Conservation (phyloP, 1,140 invertebrate genomes). For the Holotrichia oblita region DNA sequence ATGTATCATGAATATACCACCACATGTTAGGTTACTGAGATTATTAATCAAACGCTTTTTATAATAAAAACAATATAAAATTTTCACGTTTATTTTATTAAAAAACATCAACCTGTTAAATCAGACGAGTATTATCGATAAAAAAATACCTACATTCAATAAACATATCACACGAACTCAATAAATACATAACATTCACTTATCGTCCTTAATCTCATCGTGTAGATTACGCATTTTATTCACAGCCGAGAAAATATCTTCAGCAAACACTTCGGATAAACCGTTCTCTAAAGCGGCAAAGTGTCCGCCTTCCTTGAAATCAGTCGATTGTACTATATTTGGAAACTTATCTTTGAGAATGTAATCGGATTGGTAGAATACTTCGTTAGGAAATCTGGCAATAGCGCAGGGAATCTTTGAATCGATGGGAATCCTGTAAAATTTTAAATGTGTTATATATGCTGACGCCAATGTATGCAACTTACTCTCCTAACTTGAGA, state of each 20-base stretch:
- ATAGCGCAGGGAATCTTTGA: conserved; percentile 68
- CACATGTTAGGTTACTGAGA: too few species aligned
- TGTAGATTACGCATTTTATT: conserved; percentile 43
- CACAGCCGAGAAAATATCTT: conserved; percentile 64
- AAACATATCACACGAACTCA: background rate
- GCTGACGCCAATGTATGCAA: too few species aligned
- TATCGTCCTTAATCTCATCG: background rate
- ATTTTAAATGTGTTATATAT: too few species aligned
- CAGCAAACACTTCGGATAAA: conserved; percentile 67
- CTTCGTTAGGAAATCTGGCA: conserved; percentile 69
- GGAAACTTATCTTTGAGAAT: conserved; percentile 68
- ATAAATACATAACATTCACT: background rate
- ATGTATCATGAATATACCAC: too few species aligned
- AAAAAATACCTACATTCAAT: too few species aligned
- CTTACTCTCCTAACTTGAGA: background rate
- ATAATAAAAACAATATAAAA: too few species aligned
- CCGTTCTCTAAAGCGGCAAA: conserved; percentile 80
- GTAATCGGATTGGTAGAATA: conserved; percentile 67
- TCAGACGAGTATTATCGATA: too few species aligned
- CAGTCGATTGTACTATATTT: conserved; percentile 71
- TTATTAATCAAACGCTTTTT: too few species aligned
- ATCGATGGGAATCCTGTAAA: background rate
- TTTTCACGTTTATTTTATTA: too few species aligned
- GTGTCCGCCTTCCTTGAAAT: conserved; percentile 77
- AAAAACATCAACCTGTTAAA: too few species aligned